These are phyloP conservation scores for Trichacis sp. DNA, from an alignment of 2,888 invertebrate genomes.

Conservation along the genomic window DNA sequence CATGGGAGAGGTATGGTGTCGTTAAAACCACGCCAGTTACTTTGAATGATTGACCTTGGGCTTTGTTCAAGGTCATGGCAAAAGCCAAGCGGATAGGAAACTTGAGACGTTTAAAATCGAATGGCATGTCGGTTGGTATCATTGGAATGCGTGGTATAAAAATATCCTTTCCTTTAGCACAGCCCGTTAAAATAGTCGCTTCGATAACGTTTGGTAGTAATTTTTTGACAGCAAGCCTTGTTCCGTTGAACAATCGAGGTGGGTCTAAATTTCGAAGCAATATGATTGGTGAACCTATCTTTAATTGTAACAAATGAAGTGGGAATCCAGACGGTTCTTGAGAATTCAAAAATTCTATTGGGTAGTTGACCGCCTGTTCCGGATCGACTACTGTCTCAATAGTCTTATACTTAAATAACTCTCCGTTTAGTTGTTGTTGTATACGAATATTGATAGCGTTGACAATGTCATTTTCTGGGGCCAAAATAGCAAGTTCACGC, in stretches of 20 bases:
- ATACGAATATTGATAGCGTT: neutral
- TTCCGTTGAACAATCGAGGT: conserved; percentile 34
- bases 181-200: neutral
- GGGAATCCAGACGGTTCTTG: neutral
- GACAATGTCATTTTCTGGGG: conserved; percentile 12
- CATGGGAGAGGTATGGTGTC: too few species aligned
- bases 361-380: neutral
- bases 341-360: neutral
- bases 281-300: conserved; percentile 26
- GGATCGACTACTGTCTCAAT: neutral
- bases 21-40: too few species aligned
- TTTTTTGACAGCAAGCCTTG: conserved; percentile 22
- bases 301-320: neutral
- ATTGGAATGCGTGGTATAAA: neutral
- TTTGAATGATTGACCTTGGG: too few species aligned
- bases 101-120: too few species aligned
- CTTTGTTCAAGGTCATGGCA: too few species aligned
- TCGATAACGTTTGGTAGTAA: neutral
- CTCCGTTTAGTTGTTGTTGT: neutral
- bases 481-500: conserved; percentile 49
- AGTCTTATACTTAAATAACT: neutral
- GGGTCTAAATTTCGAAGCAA: conserved; percentile 35
- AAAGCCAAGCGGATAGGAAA: too few species aligned
- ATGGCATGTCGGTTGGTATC: neutral
- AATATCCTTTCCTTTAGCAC: neutral